Conservation (phyloP, 37 sponge, comb jelly and placozoan genomes). For the Haliclona indistincta region DNA sequence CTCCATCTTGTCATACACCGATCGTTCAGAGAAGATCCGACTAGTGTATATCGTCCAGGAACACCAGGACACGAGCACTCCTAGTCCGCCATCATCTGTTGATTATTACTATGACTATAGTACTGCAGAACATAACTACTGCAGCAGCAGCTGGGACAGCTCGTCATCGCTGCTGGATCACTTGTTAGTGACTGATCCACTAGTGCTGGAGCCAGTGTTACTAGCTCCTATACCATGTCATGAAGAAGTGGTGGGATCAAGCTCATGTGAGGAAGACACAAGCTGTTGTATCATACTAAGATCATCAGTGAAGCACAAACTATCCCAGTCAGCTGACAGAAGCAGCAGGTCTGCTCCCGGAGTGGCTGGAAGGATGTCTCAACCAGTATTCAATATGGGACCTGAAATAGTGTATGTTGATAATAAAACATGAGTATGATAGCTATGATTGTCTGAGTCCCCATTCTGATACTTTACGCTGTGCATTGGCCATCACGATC, state of each 20-base stretch:
- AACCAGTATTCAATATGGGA: constrained; percentile 45
- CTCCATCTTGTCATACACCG: neutral
- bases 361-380: constrained; percentile 30
- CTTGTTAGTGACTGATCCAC: no score
- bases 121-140: constrained; percentile 63
- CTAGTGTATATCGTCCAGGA: neutral
- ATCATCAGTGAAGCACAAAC: no score
- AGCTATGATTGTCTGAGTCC: constrained; percentile 57
- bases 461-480: constrained; percentile 84
- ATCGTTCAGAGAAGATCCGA: neutral
- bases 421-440: neutral
- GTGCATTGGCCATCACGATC: constrained; percentile 96
- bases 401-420: constrained; percentile 52
- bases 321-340: no score
- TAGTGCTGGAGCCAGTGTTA: no score
- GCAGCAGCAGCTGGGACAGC: no score
- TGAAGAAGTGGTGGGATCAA: no score
- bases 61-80: neutral
- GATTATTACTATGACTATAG: constrained; percentile 13
- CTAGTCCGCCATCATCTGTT: neutral
- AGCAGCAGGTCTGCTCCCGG: no score
- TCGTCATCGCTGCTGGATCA: no score
- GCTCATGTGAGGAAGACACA: no score
- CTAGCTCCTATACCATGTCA: no score
- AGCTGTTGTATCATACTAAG: no score